Evolutionary conservation across 2,888 invertebrate species (phyloP).

Genomic region (Aleiodes leptofemur): DNA sequence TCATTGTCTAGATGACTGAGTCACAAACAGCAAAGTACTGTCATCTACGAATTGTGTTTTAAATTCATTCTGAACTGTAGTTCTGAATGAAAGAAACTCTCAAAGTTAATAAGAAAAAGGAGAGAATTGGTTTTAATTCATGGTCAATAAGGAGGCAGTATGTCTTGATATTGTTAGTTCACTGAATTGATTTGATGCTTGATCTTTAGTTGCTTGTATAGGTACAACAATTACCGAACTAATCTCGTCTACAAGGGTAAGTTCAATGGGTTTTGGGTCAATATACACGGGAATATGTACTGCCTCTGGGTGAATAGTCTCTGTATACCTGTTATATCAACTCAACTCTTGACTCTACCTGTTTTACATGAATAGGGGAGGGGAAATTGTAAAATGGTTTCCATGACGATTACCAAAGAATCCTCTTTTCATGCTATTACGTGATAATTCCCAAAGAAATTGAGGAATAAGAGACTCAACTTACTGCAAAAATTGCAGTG

Average conservation of each 20-base stretch:
- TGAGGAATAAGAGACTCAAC: no score
- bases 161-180: no score
- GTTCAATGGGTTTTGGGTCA: slow-evolving; percentile 33
- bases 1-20: slow-evolving; percentile 62
- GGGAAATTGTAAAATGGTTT: no score
- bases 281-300: slow-evolving; percentile 38
- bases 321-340: slow-evolving; percentile 28
- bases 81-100: not conserved
- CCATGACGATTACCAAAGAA: no score
- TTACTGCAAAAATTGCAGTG: no score
- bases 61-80: no score
- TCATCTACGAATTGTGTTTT: not conserved
- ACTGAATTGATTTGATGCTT: not conserved
- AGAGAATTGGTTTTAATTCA: not conserved
- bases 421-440: no score
- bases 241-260: slow-evolving; percentile 63
- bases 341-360: slow-evolving; percentile 16
- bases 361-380: not conserved
- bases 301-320: slow-evolving; percentile 14
- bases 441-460: no score
- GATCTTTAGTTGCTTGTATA: slow-evolving; percentile 14
- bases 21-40: slow-evolving; percentile 17
- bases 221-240: slow-evolving; percentile 68
- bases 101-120: not conserved
- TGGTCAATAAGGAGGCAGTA: no score